Conservation (phyloP, 64 coral and sea anemone species). For the Astreopora myriophthalma region DNA sequence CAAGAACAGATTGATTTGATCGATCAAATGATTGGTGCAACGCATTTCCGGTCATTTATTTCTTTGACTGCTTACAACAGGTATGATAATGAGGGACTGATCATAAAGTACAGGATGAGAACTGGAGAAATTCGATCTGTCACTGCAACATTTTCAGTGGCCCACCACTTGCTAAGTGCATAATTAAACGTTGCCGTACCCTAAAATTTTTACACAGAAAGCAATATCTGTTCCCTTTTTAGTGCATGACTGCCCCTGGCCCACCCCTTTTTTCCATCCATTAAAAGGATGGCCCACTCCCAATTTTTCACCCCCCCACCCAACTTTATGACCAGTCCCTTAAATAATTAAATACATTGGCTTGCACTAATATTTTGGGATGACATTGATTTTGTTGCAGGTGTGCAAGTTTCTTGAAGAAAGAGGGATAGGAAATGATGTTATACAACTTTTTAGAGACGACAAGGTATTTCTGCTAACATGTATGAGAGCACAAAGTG, state of each 20-base stretch:
- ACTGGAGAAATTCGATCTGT: too few relatives aligned
- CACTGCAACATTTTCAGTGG: too few relatives aligned
- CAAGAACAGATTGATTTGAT: too few relatives aligned
- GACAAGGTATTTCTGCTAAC: not conserved
- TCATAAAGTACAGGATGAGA: too few relatives aligned
- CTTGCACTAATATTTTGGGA: too few relatives aligned
- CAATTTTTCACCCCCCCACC: not conserved
- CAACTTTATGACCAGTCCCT: not conserved
- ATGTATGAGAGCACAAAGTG: not conserved
- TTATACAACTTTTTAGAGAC: not conserved
- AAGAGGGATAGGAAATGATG: not conserved
- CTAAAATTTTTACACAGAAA: not conserved
- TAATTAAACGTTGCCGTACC: not conserved
- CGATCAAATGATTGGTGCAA: too few relatives aligned
- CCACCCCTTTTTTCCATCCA: not conserved
- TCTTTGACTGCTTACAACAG: too few relatives aligned
- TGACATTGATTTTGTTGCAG: not conserved
- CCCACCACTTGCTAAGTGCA: too few relatives aligned
- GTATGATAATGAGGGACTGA: too few relatives aligned
- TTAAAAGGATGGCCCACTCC: not conserved
- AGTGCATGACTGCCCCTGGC: not conserved
- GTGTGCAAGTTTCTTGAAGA: slow-evolving; percentile 3
- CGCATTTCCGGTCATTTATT: too few relatives aligned
- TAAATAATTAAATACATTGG: too few relatives aligned
- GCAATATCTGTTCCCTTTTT: not conserved